These are phyloP conservation scores for Orius insidiosus DNA, from an alignment of 1,140 invertebrate species.

Conservation along the genomic window DNA sequence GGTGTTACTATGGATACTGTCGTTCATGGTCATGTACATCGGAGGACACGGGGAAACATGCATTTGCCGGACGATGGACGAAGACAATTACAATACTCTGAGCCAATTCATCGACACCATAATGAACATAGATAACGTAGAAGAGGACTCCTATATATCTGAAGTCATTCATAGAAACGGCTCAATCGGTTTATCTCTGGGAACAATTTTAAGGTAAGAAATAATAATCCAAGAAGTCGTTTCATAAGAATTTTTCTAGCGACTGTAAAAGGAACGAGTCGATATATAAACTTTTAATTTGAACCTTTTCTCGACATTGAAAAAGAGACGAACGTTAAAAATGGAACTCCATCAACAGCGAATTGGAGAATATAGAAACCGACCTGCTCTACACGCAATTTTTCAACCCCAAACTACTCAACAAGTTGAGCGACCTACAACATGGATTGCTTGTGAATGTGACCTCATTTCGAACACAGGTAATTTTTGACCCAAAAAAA, in stretches of 20 bases:
- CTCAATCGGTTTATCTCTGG: slow-evolving; percentile 1
- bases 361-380: slow-evolving; percentile 30
- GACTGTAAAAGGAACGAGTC: slow-evolving; percentile 3
- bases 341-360: slow-evolving; percentile 36
- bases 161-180: background rate
- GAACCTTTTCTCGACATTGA: slow-evolving; percentile 43
- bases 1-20: slow-evolving; percentile 19
- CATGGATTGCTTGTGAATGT: slow-evolving; percentile 45
- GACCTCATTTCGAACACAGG: slow-evolving; percentile 37
- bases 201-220: background rate
- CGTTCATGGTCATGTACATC: slow-evolving; percentile 18
- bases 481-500: slow-evolving; percentile 7
- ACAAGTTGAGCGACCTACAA: slow-evolving; percentile 41
- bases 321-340: slow-evolving; percentile 36
- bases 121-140: background rate
- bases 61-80: slow-evolving; percentile 42
- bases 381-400: slow-evolving; percentile 30
- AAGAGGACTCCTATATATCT: slow-evolving; percentile 6
- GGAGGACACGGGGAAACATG: slow-evolving; percentile 27
- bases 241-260: background rate
- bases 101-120: no score
- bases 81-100: slow-evolving; percentile 19
- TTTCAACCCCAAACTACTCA: slow-evolving; percentile 36
- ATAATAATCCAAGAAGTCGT: no score
- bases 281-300: slow-evolving; percentile 34